A percentile compares a stretch with the other conserved stretches of the same genome.
Evolutionary conservation across 2,888 invertebrate species (phyloP).

Genomic region (Autographa gamma): DNA sequence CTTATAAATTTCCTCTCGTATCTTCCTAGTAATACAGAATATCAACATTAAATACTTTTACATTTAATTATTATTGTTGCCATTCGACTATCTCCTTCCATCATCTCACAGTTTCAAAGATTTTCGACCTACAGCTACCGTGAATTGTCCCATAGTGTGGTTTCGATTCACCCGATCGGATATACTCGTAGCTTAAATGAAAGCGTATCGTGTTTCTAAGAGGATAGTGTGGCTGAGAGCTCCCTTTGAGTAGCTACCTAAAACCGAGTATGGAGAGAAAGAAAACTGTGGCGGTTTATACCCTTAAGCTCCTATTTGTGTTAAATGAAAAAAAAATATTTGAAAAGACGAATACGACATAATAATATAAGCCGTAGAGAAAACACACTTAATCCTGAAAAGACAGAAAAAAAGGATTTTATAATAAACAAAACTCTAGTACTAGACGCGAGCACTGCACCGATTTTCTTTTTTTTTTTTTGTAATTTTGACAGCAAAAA

Average conservation of each 20-base stretch:
- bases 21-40: too few relatives aligned
- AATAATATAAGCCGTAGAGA: too few relatives aligned
- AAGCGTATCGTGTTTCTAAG: constrained; percentile 4
- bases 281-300: background rate
- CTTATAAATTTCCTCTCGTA: too few relatives aligned
- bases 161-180: constrained; percentile 4
- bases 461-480: too few relatives aligned
- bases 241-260: background rate
- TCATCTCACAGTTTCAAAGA: background rate
- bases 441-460: too few relatives aligned
- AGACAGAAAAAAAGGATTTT: too few relatives aligned
- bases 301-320: background rate
- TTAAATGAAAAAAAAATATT: background rate
- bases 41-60: too few relatives aligned
- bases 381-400: too few relatives aligned
- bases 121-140: background rate
- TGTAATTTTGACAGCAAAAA: too few relatives aligned
- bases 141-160: background rate
- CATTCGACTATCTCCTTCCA: background rate
- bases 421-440: too few relatives aligned
- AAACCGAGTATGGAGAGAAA: background rate
- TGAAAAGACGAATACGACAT: background rate
- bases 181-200: constrained; percentile 1
- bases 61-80: background rate
- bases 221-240: constrained; percentile 4